Percentiles rank a stretch among this genome's conserved stretches.
phyloP scores from a whole-genome alignment of 92 coral and sea anemone species.

The Epizoanthus stellaris region DNA sequence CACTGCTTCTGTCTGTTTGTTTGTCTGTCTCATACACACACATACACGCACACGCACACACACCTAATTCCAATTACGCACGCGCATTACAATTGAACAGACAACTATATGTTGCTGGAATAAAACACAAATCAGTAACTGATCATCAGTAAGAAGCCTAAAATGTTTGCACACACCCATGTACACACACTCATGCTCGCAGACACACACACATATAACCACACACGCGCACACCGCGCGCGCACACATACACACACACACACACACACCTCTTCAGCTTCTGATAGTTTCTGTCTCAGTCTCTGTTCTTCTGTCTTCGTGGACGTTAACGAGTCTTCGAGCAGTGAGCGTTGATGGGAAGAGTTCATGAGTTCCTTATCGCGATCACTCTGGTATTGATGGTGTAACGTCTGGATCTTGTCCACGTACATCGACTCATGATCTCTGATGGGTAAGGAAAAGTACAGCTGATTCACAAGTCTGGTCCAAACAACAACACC shows the following conservation, averaged over 20 bases:
- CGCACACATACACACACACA: neutral
- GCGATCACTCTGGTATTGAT: slow-evolving; percentile 79
- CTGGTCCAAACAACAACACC: neutral
- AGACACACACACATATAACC: neutral
- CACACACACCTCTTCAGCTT: slow-evolving; percentile 82
- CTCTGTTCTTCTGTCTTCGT: slow-evolving; percentile 94
- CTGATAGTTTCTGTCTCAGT: slow-evolving; percentile 78
- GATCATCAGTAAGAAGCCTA: too few relatives aligned
- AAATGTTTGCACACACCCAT: too few relatives aligned
- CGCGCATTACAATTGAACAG: too few relatives aligned
- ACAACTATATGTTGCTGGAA: too few relatives aligned
- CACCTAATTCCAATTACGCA: too few relatives aligned
- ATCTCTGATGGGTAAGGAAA: slow-evolving; percentile 58
- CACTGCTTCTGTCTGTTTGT: too few relatives aligned
- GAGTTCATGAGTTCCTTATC: slow-evolving; percentile 80
- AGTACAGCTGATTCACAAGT: neutral
- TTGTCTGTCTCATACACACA: too few relatives aligned
- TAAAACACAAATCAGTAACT: too few relatives aligned
- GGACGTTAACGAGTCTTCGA: slow-evolving; percentile 80
- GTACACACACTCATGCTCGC: neutral
- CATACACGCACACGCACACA: too few relatives aligned
- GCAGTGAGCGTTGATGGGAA: slow-evolving; percentile 77
- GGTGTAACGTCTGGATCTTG: slow-evolving; percentile 81
- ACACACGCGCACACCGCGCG: neutral
- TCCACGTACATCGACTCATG: slow-evolving; percentile 75